Percentiles rank a stretch among this genome's conserved stretches.
phyloP scores from a whole-genome alignment of 1,140 invertebrate genomes.

The Eumaeus atala region DNA sequence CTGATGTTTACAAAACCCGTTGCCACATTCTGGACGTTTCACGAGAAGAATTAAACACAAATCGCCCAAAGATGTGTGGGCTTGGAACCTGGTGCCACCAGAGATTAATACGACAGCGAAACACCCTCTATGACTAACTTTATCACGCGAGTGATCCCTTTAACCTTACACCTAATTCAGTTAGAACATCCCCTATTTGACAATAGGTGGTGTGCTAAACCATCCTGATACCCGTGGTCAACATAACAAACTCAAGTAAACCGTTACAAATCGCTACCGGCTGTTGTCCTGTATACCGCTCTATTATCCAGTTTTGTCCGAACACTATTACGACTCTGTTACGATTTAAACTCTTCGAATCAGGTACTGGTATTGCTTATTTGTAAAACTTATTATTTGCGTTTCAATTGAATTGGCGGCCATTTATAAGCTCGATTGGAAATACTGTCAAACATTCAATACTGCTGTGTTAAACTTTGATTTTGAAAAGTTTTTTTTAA shows the following conservation, averaged over 20 bases:
- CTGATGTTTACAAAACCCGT: slow-evolving; percentile 21
- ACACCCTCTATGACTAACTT: slow-evolving; percentile 16
- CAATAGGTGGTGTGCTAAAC: not conserved
- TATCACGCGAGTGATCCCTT: slow-evolving; percentile 57
- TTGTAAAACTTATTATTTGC: slow-evolving; percentile 34
- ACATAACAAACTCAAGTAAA: slow-evolving; percentile 15
- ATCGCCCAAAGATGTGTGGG: slow-evolving; percentile 8
- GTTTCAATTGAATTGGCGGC: slow-evolving; percentile 12
- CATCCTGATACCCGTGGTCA: slow-evolving; percentile 1
- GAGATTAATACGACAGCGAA: not conserved
- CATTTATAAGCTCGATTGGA: slow-evolving; percentile 18
- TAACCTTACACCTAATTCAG: slow-evolving; percentile 46
- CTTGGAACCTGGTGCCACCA: not conserved
- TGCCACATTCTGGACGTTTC: slow-evolving; percentile 29
- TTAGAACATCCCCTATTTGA: not conserved
- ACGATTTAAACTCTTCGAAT: slow-evolving; percentile 43
- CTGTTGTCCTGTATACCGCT: slow-evolving; percentile 31
- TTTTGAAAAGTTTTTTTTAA: too few species aligned
- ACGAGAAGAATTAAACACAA: slow-evolving; percentile 17
- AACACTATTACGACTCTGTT: slow-evolving; percentile 54
- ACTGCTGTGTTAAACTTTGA: too few species aligned
- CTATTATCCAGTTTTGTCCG: slow-evolving; percentile 34
- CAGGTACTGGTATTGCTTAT: slow-evolving; percentile 71
- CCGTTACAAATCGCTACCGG: slow-evolving; percentile 20
- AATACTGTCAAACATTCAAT: not conserved